Conservation (phyloP, 2,797 vertebrate genomes). For the Pterois miles region DNA sequence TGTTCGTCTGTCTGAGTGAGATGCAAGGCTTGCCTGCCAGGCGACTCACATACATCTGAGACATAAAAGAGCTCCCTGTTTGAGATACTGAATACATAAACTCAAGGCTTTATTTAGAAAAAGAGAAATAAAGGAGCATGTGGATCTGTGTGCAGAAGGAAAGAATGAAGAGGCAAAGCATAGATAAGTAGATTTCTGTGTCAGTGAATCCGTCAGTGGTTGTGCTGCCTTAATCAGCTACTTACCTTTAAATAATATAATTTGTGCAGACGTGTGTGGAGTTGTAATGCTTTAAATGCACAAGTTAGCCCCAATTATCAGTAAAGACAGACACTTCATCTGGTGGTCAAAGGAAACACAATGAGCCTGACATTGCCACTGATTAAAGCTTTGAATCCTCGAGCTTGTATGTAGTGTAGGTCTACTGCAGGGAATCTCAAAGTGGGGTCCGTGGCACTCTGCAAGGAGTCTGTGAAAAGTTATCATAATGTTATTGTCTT, state of each 20-base stretch:
- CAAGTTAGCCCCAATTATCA: slow-evolving; percentile 28
- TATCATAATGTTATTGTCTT: too few species aligned
- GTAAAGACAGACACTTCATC: slow-evolving; percentile 10
- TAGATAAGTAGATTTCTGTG: background rate
- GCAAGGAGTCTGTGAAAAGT: background rate
- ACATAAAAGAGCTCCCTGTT: slow-evolving; percentile 57
- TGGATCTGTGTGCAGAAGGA: background rate
- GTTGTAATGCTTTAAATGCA: background rate
- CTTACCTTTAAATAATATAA: background rate
- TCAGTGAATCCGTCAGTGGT: background rate
- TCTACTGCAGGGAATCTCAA: background rate
- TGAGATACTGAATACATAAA: slow-evolving; percentile 61
- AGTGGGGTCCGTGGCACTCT: background rate
- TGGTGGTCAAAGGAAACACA: slow-evolving; percentile 28
- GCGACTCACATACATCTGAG: slow-evolving; percentile 55
- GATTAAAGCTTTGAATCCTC: slow-evolving; percentile 55
- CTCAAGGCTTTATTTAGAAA: slow-evolving; percentile 55
- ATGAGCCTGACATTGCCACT: slow-evolving; percentile 33
- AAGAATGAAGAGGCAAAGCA: background rate
- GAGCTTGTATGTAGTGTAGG: slow-evolving; percentile 5
- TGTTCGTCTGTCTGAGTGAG: slow-evolving; percentile 35
- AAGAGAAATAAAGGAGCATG: slow-evolving; percentile 3
- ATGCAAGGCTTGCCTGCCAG: slow-evolving; percentile 59
- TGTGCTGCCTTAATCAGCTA: background rate
- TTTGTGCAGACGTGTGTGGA: background rate